Conservation (phyloP, 2,888 invertebrate species). For the Ariolimax columbianus region DNA sequence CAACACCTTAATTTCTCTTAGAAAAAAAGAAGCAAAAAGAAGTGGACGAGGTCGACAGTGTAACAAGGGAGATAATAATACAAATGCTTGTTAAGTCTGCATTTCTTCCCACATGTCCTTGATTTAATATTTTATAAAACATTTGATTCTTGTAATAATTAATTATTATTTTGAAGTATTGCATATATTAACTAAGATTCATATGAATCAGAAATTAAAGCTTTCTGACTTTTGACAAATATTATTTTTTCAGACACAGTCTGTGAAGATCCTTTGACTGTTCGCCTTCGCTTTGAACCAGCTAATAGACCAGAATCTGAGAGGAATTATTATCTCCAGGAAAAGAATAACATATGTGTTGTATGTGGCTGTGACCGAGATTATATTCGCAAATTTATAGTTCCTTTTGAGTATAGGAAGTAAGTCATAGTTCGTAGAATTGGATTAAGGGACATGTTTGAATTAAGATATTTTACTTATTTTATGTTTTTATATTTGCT, state of each 20-base stretch:
- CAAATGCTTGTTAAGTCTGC: neutral
- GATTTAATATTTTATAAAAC: neutral
- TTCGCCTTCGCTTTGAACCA: slow-evolving; percentile 88
- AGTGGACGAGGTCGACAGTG: neutral
- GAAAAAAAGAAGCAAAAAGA: no score
- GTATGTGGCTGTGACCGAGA: slow-evolving; percentile 86
- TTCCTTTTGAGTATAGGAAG: slow-evolving; percentile 89
- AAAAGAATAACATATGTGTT: slow-evolving; percentile 88
- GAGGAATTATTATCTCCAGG: slow-evolving; percentile 84
- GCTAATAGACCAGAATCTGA: slow-evolving; percentile 85
- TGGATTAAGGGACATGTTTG: neutral
- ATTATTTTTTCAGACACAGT: slow-evolving; percentile 77
- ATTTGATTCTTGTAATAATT: no score
- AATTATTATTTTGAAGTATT: no score
- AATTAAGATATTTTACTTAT: neutral
- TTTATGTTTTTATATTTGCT: neutral
- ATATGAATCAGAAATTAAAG: no score
- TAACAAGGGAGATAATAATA: neutral
- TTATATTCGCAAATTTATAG: slow-evolving; percentile 88
- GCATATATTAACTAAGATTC: no score
- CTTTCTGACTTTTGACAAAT: neutral
- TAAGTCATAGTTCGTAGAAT: slow-evolving; percentile 62
- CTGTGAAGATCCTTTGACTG: slow-evolving; percentile 82
- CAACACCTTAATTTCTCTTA: no score
- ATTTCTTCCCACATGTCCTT: neutral